Conservation (phyloP, 2,888 invertebrate species). For the Plebejus anna region DNA sequence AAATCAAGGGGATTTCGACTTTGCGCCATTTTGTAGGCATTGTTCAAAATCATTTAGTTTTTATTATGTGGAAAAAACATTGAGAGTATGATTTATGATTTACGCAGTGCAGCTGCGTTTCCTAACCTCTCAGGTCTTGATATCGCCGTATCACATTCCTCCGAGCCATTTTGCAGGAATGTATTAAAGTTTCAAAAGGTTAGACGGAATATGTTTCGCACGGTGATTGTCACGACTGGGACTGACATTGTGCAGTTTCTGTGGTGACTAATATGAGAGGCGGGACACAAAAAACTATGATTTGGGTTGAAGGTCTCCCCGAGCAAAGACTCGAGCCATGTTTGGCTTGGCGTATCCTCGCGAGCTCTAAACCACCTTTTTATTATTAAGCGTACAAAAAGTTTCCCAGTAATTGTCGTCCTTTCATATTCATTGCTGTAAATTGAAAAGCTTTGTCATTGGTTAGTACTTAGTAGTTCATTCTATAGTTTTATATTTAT, state of each 20-base stretch:
- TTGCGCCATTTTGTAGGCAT: not conserved
- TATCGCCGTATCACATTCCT: constrained; percentile 14
- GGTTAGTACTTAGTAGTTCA: not conserved
- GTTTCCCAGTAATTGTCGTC: too few species aligned
- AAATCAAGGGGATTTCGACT: too few species aligned
- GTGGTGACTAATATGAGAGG: not conserved
- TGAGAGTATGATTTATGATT: not conserved
- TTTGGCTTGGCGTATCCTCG: not conserved
- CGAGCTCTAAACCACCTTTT: not conserved
- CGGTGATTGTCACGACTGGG: constrained; percentile 35
- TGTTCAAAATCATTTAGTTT: not conserved
- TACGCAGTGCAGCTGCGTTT: not conserved
- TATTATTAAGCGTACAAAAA: not conserved
- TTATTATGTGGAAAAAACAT: not conserved
- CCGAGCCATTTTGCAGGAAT: constrained; percentile 5
- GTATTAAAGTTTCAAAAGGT: constrained; percentile 32
- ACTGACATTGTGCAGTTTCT: constrained; percentile 30
- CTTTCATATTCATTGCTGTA: not conserved
- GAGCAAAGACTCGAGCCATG: not conserved
- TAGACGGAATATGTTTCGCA: constrained; percentile 35
- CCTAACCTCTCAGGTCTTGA: constrained; percentile 3
- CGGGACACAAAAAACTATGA: constrained; percentile 12
- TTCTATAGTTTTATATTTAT: not conserved
- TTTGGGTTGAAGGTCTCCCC: not conserved
- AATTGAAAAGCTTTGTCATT: not conserved